phyloP scores from a whole-genome alignment of 1,140 invertebrate genomes.

The Stegodyphus mimosarum region DNA sequence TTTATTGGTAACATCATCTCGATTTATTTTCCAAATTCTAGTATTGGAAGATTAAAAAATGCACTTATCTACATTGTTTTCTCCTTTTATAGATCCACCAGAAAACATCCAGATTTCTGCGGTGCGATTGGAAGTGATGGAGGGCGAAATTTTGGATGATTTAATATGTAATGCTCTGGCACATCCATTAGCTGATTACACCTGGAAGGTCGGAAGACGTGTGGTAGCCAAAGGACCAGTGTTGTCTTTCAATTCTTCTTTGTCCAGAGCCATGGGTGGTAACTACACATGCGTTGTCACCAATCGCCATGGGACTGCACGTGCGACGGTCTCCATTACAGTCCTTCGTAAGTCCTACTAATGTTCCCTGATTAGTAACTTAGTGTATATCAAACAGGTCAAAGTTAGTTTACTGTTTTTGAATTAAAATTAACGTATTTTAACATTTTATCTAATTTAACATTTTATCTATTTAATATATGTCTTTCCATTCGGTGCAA shows the following conservation, averaged over 20 bases:
- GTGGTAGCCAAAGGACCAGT: constrained; percentile 58
- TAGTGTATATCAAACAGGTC: no score
- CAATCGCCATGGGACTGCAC: constrained; percentile 79
- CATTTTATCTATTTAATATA: no score
- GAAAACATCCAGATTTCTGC: constrained; percentile 84
- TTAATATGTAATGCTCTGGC: constrained; percentile 83
- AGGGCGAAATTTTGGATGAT: constrained; percentile 77
- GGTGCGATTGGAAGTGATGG: constrained; percentile 78
- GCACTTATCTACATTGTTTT: constrained; percentile 16
- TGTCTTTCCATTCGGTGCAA: no score
- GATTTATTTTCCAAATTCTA: not conserved
- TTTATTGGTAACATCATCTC: no score
- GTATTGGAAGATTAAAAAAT: not conserved
- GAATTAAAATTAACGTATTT: no score
- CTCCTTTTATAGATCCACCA: constrained; percentile 79
- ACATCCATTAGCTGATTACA: constrained; percentile 71
- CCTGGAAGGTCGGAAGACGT: constrained; percentile 58
- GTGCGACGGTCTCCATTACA: constrained; percentile 76
- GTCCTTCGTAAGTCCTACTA: constrained; percentile 79
- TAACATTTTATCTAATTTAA: no score
- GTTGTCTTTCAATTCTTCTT: constrained; percentile 70
- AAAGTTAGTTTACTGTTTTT: no score
- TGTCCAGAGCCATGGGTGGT: constrained; percentile 75
- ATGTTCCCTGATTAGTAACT: not conserved
- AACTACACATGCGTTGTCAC: constrained; percentile 81